Evolutionary conservation across 1,140 invertebrate species (phyloP), one percentile per base, ranked within the genome.

Genomic region (Drosophila baimaii): DNA sequence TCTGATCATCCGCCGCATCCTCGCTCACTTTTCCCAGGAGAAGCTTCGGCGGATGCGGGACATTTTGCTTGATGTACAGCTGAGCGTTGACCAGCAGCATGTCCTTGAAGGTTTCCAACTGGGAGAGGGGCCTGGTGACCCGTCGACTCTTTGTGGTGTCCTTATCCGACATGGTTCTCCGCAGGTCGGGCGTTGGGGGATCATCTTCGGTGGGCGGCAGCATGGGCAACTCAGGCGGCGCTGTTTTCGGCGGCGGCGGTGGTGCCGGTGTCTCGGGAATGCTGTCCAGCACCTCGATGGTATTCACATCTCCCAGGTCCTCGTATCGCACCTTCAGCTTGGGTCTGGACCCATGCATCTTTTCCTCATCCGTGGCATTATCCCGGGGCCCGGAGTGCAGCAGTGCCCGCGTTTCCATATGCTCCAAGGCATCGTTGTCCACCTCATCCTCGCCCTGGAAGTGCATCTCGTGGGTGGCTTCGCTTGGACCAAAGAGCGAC

Each of bases 31-130:
- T 78, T 19, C 66, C 77, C 13, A 84, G 71, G 0, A 91, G 90
- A 15, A 83, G 12, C 49, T 84, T 89, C 8, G 91, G 91, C 2
- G 90, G 84, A n/a, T 78, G 72, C 15, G 91, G 91, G 2, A 92
- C 78, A 58, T 92, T 73, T 7, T 91, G 81, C 46, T 90, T 91
- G 6, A 92, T 91, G 33, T 91, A 92, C 1, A 90, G 61, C 46
- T 92, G 91, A 2, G 91, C 90, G 65, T 92, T 92, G n/a, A 91
- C 55, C 23, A 92, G 47, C 23, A 92, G 62, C 91, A 92, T 92
- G 46, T 92, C 90, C 66, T 81, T 90, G 19, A 88, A 91, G 4
- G 90, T 91, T 55, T 92, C 91, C 47, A 91, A 21, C 21, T 91
- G 82, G 2, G 90, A 90, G 2, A 91, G 63, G 0, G 79, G 76